phyloP scores from a whole-genome alignment of 2,113 vertebrate genomes.

The Urocitellus parryii region DNA sequence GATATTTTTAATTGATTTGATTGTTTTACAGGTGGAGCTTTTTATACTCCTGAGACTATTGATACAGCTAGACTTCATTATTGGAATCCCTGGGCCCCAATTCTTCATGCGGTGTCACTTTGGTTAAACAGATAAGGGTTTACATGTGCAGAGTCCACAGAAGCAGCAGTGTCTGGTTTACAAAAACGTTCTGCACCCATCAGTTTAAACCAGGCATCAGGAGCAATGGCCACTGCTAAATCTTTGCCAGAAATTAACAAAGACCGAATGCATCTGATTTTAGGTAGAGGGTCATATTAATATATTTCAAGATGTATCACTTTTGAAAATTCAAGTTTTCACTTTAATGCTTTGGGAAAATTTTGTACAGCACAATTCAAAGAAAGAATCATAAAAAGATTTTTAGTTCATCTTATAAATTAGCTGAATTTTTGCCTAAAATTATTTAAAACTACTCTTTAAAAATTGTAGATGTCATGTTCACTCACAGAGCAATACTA shows the following conservation, averaged over 20 bases:
- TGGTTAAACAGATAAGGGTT: constrained; percentile 97
- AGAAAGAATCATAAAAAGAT: constrained; percentile 16
- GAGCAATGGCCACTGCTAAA: constrained; percentile 86
- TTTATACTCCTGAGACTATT: constrained; percentile 99
- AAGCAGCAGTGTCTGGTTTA: constrained; percentile 81
- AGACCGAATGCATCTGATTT: constrained; percentile 97
- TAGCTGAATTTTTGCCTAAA: constrained; percentile 32
- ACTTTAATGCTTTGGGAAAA: constrained; percentile 41
- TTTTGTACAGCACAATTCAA: constrained; percentile 16
- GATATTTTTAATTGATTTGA: constrained; percentile 58
- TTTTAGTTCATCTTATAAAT: constrained; percentile 14
- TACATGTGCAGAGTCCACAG: constrained; percentile 86
- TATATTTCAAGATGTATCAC: not conserved
- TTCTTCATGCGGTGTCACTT: constrained; percentile 96
- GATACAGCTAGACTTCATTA: constrained; percentile 98
- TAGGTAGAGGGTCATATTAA: constrained; percentile 89
- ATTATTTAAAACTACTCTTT: constrained; percentile 13
- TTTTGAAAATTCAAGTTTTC: constrained; percentile 55
- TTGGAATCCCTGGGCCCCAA: constrained; percentile 96
- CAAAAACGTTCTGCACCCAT: constrained; percentile 85
- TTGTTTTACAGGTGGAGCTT: constrained; percentile 93
- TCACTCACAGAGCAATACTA: not conserved
- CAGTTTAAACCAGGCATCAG: constrained; percentile 86
- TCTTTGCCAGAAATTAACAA: constrained; percentile 93
- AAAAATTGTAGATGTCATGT: not conserved